A percentile compares a stretch with the other conserved stretches of the same genome.
phyloP scores from a whole-genome alignment of 2,797 vertebrate species.

The Muscicapa comitata region DNA sequence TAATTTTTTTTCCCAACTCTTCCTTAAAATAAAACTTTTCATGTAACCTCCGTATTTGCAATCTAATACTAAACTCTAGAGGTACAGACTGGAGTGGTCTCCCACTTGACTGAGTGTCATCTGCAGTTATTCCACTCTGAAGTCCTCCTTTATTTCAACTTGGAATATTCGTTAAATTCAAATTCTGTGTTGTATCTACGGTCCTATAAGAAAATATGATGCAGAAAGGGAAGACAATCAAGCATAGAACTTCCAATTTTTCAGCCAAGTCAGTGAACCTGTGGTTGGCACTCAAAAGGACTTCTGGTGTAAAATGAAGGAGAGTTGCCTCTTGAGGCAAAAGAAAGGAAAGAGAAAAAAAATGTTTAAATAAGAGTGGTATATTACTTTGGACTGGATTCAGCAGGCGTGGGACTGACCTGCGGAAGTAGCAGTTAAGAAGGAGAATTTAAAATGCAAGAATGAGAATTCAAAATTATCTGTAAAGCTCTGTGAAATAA shows the following conservation, averaged over 20 bases:
- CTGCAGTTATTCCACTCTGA: background rate
- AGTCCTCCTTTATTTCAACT: background rate
- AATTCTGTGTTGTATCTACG: background rate
- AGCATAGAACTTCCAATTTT: background rate
- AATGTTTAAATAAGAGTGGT: background rate
- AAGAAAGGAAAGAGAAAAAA: background rate
- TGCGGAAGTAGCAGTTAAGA: background rate
- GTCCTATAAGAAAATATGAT: background rate
- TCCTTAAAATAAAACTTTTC: background rate
- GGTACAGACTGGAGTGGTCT: background rate
- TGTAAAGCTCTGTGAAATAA: background rate
- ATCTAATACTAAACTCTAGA: background rate
- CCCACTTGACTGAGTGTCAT: background rate
- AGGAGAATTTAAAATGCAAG: background rate
- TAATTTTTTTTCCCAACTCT: background rate
- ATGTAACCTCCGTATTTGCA: background rate
- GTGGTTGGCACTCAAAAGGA: background rate
- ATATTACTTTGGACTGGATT: background rate
- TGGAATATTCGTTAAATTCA: background rate
- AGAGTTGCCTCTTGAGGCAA: background rate
- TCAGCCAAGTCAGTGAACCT: background rate
- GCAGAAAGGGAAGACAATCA: background rate
- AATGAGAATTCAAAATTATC: background rate
- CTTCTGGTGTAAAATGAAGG: background rate
- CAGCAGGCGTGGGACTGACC: background rate